Percentiles rank a stretch among this genome's conserved stretches.
Evolutionary conservation across 2,888 invertebrate genomes (phyloP).

Genomic region (Dasysyrphus tricinctus): DNA sequence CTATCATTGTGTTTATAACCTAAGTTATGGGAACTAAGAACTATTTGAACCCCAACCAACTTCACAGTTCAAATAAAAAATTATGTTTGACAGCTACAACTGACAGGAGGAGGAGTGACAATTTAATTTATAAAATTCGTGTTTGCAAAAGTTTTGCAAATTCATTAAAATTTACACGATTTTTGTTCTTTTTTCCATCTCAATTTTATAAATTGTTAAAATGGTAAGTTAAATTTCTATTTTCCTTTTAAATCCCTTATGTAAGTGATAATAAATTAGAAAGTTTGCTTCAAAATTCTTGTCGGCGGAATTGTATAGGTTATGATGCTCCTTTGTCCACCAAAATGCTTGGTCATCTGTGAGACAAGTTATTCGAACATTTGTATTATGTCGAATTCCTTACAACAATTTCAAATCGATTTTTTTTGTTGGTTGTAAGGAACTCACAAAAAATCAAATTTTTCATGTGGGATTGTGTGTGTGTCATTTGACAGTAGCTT

Average conservation of each 20-base stretch:
- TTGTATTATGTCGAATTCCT: too few species aligned
- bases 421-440: too few species aligned
- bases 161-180: slow-evolving; percentile 20
- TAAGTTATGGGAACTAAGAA: background rate
- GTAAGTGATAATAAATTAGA: background rate
- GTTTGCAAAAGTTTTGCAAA: slow-evolving; percentile 43
- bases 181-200: background rate
- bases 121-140: slow-evolving; percentile 44
- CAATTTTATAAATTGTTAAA: background rate
- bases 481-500: too few species aligned
- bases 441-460: too few species aligned
- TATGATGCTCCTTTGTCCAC: slow-evolving; percentile 63
- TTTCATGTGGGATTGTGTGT: too few species aligned
- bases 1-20: background rate
- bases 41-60: slow-evolving; percentile 23
- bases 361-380: slow-evolving; percentile 20
- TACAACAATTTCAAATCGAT: too few species aligned
- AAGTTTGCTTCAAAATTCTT: background rate
- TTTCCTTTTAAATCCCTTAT: background rate
- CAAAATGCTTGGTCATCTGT: slow-evolving; percentile 77
- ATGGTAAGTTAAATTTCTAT: background rate
- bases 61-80: slow-evolving; percentile 8
- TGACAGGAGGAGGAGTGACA: slow-evolving; percentile 70
- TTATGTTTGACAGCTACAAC: slow-evolving; percentile 30
- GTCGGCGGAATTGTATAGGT: slow-evolving; percentile 65